These are phyloP conservation scores for Lerema accius DNA, from an alignment of 1,140 invertebrate species.

Conservation along the genomic window DNA sequence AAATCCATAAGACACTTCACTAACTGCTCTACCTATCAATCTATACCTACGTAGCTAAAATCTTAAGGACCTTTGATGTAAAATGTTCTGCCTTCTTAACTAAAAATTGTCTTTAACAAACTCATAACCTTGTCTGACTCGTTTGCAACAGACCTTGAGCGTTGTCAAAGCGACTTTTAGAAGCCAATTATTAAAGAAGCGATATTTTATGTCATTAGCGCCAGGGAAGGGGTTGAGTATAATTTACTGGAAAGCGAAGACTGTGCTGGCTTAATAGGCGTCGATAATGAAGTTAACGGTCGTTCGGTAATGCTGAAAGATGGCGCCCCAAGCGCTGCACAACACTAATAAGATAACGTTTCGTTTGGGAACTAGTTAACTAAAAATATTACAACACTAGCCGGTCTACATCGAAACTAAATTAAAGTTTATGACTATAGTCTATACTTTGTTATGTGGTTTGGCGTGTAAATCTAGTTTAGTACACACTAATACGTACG, in stretches of 20 bases:
- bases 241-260: conserved; percentile 27
- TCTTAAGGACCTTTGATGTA: too few relatives aligned
- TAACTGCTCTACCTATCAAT: too few relatives aligned
- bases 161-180: background rate
- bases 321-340: background rate
- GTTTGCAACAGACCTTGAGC: background rate
- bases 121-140: too few relatives aligned
- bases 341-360: background rate
- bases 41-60: too few relatives aligned
- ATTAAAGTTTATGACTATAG: too few relatives aligned
- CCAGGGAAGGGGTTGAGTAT: conserved; percentile 21
- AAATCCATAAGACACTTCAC: too few relatives aligned
- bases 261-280: conserved; percentile 15
- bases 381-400: background rate
- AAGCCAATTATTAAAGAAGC: conserved; percentile 25
- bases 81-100: too few relatives aligned
- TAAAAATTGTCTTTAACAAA: too few relatives aligned
- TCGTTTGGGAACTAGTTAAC: background rate
- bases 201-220: conserved; percentile 23
- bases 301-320: conserved; percentile 18
- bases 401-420: too few relatives aligned
- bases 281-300: conserved; percentile 32
- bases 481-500: too few relatives aligned
- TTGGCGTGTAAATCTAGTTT: too few relatives aligned
- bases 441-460: too few relatives aligned